Base-by-base conservation (phyloP, 2,113 vertebrate species). In the Dissostichus mawsoni region DNA sequence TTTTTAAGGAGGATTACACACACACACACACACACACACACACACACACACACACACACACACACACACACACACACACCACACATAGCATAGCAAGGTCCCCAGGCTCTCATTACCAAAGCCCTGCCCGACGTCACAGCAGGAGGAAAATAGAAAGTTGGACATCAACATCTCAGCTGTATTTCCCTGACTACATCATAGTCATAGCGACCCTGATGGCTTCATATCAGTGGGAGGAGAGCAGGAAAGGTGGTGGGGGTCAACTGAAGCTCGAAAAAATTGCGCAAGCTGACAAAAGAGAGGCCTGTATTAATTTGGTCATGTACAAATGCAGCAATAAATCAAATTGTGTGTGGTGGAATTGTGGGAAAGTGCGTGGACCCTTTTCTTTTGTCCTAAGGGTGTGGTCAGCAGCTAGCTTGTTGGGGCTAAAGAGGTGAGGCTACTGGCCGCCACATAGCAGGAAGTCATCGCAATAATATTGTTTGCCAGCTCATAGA, bases 81-180 rank as follows among this genome's bases (percentile, higher is more conserved):
- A 11, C 25, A 56, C 75, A 50, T 57, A 62, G 55, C 74, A 59
- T 69, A 78, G 36, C 41, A 36, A 47, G 76, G 56, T 89, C 92
- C 83, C 86, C 73, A 76, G 87, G 87, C 87, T 87, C 89, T 90
- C 88, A 58, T 93, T 93, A 92, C 74, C 61, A 73, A 69, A 83
- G 56, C 80, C 69, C 80, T 64, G 75, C 75, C 72, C 67, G 36
- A 57, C 79, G 20, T 84, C 84, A 64, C 80, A 81, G 85, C 74
- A 76, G 85, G 86, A 76, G 77, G 8, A 41, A 41, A 80, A 85
- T 13, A 73, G 64, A 67, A 33, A 72, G 80, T 90, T 78, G 23
- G 64, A 80, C 56, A 66, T 89, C 88, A 92, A 73, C 80, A 83
- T 81, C 80, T 81, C 72, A 5, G 75, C 84, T 92, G 82, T 89